Conservation (phyloP, 1,140 invertebrate genomes). For the Halesus radiatus region DNA sequence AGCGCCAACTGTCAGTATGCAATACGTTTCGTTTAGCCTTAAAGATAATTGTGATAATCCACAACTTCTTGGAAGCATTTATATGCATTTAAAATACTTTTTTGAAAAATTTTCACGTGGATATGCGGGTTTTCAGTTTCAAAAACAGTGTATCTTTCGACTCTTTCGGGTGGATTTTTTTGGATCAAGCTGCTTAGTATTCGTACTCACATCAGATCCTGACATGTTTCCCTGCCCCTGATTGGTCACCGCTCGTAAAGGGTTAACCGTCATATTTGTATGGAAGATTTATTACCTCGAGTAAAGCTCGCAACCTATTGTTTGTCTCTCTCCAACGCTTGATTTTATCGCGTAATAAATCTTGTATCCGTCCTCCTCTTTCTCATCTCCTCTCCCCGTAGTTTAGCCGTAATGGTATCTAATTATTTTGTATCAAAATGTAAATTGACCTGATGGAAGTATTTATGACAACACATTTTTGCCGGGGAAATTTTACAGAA, state of each 20-base stretch:
- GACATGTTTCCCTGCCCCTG: neutral
- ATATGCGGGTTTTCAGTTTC: too few species aligned
- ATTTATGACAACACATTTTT: constrained; percentile 34
- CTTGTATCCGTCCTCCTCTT: constrained; percentile 11
- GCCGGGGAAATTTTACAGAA: neutral
- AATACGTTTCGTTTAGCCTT: too few species aligned
- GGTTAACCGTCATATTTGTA: constrained; percentile 25
- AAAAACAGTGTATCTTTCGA: too few species aligned
- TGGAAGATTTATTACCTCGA: constrained; percentile 23
- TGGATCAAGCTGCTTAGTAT: too few species aligned
- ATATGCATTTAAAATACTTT: too few species aligned
- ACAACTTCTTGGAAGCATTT: too few species aligned
- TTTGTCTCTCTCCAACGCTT: constrained; percentile 24
- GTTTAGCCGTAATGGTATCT: constrained; percentile 31
- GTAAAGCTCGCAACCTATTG: neutral
- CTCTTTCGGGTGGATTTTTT: too few species aligned
- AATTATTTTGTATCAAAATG: constrained; percentile 45
- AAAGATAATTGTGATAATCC: too few species aligned
- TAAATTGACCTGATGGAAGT: constrained; percentile 34
- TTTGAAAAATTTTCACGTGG: too few species aligned
- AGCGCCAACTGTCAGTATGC: too few species aligned
- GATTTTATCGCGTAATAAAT: constrained; percentile 12
- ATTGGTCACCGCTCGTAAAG: constrained; percentile 1
- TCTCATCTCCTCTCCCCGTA: neutral
- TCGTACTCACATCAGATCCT: too few species aligned